Percentiles rank a stretch among this genome's conserved stretches.
phyloP scores from a whole-genome alignment of 2,888 invertebrate species.

The Tortrix viridana region DNA sequence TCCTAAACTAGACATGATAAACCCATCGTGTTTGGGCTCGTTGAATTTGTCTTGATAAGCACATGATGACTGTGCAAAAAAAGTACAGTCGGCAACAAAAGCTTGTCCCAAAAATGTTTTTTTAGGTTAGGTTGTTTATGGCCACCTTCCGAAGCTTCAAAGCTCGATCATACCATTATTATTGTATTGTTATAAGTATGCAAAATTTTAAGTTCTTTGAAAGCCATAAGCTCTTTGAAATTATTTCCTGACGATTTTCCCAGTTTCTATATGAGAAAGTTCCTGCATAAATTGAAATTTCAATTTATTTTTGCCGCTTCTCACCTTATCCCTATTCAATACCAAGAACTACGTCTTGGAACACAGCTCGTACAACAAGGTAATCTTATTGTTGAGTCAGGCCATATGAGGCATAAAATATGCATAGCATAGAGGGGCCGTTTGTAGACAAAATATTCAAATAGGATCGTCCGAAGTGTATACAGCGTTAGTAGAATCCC shows the following conservation, averaged over 20 bases:
- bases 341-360: slow-evolving; percentile 1
- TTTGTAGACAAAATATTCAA: slow-evolving; percentile 36
- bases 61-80: too few relatives aligned
- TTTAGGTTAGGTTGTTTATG: too few relatives aligned
- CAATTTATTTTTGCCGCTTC: slow-evolving; percentile 23
- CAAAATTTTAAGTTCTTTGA: too few relatives aligned
- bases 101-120: too few relatives aligned
- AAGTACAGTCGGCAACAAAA: too few relatives aligned
- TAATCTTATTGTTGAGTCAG: slow-evolving; percentile 26
- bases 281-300: slow-evolving; percentile 26
- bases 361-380: slow-evolving; percentile 17
- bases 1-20: too few relatives aligned
- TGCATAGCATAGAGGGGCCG: slow-evolving; percentile 30
- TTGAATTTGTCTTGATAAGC: too few relatives aligned
- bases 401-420: slow-evolving; percentile 31
- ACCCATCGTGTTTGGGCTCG: too few relatives aligned
- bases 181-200: too few relatives aligned
- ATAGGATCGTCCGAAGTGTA: slow-evolving; percentile 41
- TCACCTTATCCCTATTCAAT: background rate
- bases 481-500: slow-evolving; percentile 42
- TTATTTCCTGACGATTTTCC: slow-evolving; percentile 37
- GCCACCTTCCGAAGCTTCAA: too few relatives aligned
- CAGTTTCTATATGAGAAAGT: slow-evolving; percentile 39
- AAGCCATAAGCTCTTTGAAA: slow-evolving; percentile 30
- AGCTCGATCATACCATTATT: too few relatives aligned